Percentiles rank a stretch among this genome's conserved stretches.
phyloP scores from a whole-genome alignment of 2,113 vertebrate genomes.

The Silurus meridionalis region DNA sequence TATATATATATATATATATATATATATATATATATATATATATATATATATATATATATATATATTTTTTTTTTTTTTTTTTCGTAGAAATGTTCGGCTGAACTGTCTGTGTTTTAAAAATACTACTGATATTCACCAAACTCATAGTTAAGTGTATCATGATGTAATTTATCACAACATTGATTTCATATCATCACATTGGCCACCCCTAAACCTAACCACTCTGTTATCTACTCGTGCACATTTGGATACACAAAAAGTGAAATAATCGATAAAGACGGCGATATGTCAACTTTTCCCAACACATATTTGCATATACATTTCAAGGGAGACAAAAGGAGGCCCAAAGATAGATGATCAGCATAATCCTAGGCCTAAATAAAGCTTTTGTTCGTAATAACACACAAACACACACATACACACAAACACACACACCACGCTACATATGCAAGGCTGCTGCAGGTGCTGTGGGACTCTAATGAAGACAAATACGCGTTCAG shows the following conservation, averaged over 20 bases:
- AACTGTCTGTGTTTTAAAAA: neutral
- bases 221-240: neutral
- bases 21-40: too few relatives aligned
- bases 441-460: constrained; percentile 41
- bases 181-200: neutral
- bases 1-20: too few relatives aligned
- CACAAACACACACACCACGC: constrained; percentile 27
- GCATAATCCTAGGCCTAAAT: constrained; percentile 48
- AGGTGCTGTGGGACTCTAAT: constrained; percentile 52
- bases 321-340: constrained; percentile 30
- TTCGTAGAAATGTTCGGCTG: neutral
- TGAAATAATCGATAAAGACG: neutral
- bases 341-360: constrained; percentile 44
- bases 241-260: neutral
- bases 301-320: neutral
- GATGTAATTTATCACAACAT: constrained; percentile 10
- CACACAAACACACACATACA: constrained; percentile 37
- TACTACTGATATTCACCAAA: neutral
- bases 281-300: neutral
- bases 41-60: too few relatives aligned
- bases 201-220: neutral
- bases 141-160: neutral
- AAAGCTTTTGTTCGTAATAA: constrained; percentile 49
- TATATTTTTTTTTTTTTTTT: too few relatives aligned
- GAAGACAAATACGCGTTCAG: constrained; percentile 56